Conservation (phyloP, 1,140 invertebrate genomes). For the Melitaea cinxia region DNA sequence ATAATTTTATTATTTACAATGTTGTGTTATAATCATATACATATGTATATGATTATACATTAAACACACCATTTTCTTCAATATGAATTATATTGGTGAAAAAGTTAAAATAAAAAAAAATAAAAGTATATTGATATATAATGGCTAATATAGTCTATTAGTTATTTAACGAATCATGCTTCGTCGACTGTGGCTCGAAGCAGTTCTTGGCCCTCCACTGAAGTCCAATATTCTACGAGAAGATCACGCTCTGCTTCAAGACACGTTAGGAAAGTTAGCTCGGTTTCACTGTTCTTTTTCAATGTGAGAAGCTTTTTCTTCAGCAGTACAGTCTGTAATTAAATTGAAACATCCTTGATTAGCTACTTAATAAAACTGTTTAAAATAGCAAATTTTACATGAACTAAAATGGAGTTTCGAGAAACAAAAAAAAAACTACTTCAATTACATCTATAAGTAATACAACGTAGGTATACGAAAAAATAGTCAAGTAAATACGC, state of each 20-base stretch:
- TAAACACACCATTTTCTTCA: not conserved
- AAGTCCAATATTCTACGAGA: constrained; percentile 69
- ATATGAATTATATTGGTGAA: not conserved
- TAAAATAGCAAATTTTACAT: too few species aligned
- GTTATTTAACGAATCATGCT: constrained; percentile 32
- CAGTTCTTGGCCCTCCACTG: constrained; percentile 60
- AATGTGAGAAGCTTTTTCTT: constrained; percentile 68
- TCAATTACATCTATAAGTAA: too few species aligned
- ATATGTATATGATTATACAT: not conserved
- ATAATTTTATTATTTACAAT: constrained; percentile 36
- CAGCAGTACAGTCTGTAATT: constrained; percentile 61
- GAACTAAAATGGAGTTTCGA: too few species aligned
- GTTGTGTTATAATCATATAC: constrained; percentile 11
- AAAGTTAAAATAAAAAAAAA: not conserved
- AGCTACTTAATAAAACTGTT: too few species aligned
- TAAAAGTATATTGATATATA: constrained; percentile 3
- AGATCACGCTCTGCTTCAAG: constrained; percentile 66
- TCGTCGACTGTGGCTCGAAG: constrained; percentile 47
- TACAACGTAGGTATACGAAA: too few species aligned
- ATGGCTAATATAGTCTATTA: not conserved
- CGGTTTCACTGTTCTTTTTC: constrained; percentile 42
- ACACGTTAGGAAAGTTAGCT: constrained; percentile 53
- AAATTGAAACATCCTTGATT: too few species aligned
- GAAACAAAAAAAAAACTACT: too few species aligned
- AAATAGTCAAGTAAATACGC: too few species aligned